Evolutionary conservation across 2,888 invertebrate species (phyloP).

Genomic region (Vanessa cardui): DNA sequence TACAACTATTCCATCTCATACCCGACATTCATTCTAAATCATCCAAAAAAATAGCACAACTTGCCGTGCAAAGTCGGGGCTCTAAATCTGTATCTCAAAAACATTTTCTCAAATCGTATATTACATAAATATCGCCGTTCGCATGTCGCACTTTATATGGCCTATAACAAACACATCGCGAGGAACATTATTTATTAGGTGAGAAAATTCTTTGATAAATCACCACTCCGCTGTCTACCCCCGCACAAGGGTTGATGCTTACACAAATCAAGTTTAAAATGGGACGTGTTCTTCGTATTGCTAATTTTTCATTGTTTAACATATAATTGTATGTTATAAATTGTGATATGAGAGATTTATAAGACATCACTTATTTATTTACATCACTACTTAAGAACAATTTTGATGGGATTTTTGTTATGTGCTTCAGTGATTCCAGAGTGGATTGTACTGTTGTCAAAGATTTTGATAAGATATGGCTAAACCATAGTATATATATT

Average conservation of each 20-base stretch:
- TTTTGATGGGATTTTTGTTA: too few species aligned
- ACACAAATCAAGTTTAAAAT: conserved; percentile 40
- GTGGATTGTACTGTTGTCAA: too few species aligned
- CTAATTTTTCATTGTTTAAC: conserved; percentile 11
- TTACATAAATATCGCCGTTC: conserved; percentile 43
- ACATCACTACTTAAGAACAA: too few species aligned
- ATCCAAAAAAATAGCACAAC: too few species aligned
- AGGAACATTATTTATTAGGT: conserved; percentile 39
- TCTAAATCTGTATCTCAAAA: background rate
- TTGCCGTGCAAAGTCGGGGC: too few species aligned
- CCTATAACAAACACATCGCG: conserved; percentile 44
- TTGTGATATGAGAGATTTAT: too few species aligned
- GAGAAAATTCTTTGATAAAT: conserved; percentile 53
- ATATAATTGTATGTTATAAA: background rate
- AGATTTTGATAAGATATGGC: too few species aligned
- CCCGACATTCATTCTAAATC: too few species aligned
- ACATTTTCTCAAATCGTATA: background rate
- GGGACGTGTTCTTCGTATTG: conserved; percentile 12
- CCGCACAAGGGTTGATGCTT: conserved; percentile 46
- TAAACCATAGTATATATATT: too few species aligned
- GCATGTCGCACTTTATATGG: conserved; percentile 77
- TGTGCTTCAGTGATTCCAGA: too few species aligned
- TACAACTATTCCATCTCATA: too few species aligned
- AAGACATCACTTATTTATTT: background rate
- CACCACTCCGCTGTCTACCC: conserved; percentile 46